Conservation (phyloP, 2,888 invertebrate species). For the Noctua janthe region DNA sequence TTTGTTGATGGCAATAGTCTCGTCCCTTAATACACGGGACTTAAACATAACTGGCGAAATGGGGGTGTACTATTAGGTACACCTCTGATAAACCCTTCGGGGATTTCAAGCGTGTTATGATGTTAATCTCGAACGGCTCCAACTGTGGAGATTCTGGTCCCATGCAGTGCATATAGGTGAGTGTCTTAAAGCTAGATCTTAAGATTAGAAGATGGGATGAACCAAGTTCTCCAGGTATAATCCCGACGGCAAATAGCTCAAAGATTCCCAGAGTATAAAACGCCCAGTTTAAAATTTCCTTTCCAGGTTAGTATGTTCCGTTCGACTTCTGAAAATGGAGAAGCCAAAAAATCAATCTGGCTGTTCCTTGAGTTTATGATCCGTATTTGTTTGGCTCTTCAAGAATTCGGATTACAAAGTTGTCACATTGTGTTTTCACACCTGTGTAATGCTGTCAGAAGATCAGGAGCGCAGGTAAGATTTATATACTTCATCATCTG, state of each 20-base stretch:
- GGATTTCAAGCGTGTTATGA: no score
- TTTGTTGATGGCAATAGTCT: no score
- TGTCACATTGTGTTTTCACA: constrained; percentile 4
- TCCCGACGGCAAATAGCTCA: background rate
- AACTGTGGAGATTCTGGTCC: no score
- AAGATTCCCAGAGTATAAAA: background rate
- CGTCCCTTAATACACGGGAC: no score
- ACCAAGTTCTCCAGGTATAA: background rate
- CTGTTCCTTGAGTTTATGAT: background rate
- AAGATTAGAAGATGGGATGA: background rate
- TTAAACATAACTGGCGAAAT: no score
- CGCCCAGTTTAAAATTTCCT: background rate
- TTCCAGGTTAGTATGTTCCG: constrained; percentile 5
- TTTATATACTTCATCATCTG: no score
- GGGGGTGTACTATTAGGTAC: no score
- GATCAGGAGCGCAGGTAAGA: constrained; percentile 25
- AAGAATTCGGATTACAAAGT: background rate
- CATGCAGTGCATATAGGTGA: no score
- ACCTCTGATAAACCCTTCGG: no score
- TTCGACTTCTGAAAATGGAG: constrained; percentile 3
- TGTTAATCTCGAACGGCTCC: no score
- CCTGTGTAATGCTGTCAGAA: background rate
- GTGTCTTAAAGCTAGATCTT: no score
- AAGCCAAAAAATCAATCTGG: constrained; percentile 13
- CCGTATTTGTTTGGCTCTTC: constrained; percentile 16